These are phyloP conservation scores for Argya squamiceps DNA, from an alignment of 2,797 vertebrate species.

Conservation along the genomic window DNA sequence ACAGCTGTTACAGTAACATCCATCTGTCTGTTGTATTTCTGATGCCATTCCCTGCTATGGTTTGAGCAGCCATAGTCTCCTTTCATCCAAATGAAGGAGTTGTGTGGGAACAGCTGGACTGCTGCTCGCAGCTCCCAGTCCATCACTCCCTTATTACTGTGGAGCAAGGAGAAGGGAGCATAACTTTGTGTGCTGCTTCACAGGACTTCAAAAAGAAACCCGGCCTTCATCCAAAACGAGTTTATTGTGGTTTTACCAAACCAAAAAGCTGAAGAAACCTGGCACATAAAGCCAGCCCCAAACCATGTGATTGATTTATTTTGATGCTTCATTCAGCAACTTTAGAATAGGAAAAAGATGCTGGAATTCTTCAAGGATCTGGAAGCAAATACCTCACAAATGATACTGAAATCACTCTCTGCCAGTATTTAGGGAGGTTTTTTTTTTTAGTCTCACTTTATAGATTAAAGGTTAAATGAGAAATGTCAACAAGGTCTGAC, in stretches of 20 bases:
- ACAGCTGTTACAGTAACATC: conserved; percentile 48
- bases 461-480: neutral
- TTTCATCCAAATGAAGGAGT: conserved; percentile 44
- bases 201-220: neutral
- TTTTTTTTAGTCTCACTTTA: neutral
- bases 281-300: neutral
- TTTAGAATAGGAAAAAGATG: conserved; percentile 27
- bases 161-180: neutral
- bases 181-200: neutral
- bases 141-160: neutral
- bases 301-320: neutral
- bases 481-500: neutral
- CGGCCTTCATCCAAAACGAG: neutral
- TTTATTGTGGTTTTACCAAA: neutral
- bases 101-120: conserved; percentile 44
- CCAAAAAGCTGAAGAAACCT: neutral
- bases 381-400: neutral
- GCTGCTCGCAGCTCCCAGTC: neutral
- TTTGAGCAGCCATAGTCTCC: neutral
- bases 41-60: conserved; percentile 17
- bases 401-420: neutral
- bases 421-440: neutral
- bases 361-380: neutral
- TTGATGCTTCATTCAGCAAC: neutral
- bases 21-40: conserved; percentile 22